Percentiles rank a stretch among this genome's conserved stretches.
Evolutionary conservation across 2,888 invertebrate genomes (phyloP).

Genomic region (Lasioglossum figueresi): DNA sequence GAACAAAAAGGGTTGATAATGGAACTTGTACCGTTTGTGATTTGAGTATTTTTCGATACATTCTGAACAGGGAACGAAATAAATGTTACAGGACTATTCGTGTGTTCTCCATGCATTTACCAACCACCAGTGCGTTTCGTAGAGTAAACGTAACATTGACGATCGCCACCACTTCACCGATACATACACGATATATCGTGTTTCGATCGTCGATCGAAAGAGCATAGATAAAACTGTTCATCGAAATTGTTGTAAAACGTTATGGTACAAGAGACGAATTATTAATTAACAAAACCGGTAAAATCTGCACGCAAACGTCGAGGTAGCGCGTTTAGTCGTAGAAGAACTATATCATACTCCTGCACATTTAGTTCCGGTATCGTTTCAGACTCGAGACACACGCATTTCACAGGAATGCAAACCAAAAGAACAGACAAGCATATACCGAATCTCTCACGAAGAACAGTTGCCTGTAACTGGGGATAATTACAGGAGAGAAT

Average conservation of each 20-base stretch:
- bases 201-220: conserved; percentile 71
- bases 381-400: conserved; percentile 49
- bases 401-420: conserved; percentile 32
- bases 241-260: conserved; percentile 50
- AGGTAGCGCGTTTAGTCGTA: conserved; percentile 66
- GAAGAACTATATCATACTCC: conserved; percentile 62
- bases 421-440: conserved; percentile 7
- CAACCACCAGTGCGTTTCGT: conserved; percentile 25
- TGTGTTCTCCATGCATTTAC: conserved; percentile 19
- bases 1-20: conserved; percentile 15
- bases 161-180: conserved; percentile 62
- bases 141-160: conserved; percentile 31
- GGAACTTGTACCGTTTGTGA: conserved; percentile 31
- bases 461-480: conserved; percentile 31
- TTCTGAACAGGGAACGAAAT: conserved; percentile 25
- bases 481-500: conserved; percentile 42
- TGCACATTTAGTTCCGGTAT: conserved; percentile 56
- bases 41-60: conserved; percentile 40
- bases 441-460: conserved; percentile 28
- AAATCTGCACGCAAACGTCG: conserved; percentile 42
- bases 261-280: conserved; percentile 53
- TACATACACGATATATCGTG: conserved; percentile 65
- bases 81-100: conserved; percentile 19
- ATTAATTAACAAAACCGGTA: conserved; percentile 41
- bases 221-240: conserved; percentile 55